A percentile compares a stretch with the other conserved stretches of the same genome.
Conservation (phyloP, 2,797 vertebrate genomes). For the Lindbergichthys nudifrons region DNA sequence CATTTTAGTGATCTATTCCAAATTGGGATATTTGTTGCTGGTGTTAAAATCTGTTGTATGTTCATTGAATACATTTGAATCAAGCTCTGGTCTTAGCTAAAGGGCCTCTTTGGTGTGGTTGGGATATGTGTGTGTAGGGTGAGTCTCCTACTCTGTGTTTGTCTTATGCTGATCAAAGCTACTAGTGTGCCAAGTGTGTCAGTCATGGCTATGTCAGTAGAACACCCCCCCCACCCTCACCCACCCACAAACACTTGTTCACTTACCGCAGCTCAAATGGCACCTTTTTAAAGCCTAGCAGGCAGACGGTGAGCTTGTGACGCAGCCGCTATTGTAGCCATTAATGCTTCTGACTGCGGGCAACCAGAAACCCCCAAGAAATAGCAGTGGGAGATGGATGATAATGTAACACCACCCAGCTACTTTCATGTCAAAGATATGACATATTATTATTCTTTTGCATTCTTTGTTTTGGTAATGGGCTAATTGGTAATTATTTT, state of each 20-base stretch:
- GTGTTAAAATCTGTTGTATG: not conserved
- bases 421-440: not conserved
- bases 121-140: not conserved
- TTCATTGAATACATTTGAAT: constrained; percentile 1
- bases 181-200: constrained; percentile 14
- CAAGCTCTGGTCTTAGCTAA: not conserved
- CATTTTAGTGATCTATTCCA: not conserved
- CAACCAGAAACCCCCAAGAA: constrained; percentile 37
- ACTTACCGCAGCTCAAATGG: constrained; percentile 29
- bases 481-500: constrained; percentile 8
- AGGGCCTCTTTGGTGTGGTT: not conserved
- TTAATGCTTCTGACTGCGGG: constrained; percentile 44
- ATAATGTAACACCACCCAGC: constrained; percentile 6
- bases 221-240: too few relatives aligned
- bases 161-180: constrained; percentile 1
- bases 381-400: constrained; percentile 6
- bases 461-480: not conserved
- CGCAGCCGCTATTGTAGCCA: constrained; percentile 53
- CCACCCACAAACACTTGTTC: constrained; percentile 15
- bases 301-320: constrained; percentile 29
- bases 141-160: not conserved
- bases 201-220: constrained; percentile 3
- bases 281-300: constrained; percentile 28
- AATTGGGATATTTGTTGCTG: not conserved
- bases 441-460: not conserved